Evolutionary conservation across 2,888 invertebrate genomes (phyloP).

Genomic region (Habrosyne pyritoides): DNA sequence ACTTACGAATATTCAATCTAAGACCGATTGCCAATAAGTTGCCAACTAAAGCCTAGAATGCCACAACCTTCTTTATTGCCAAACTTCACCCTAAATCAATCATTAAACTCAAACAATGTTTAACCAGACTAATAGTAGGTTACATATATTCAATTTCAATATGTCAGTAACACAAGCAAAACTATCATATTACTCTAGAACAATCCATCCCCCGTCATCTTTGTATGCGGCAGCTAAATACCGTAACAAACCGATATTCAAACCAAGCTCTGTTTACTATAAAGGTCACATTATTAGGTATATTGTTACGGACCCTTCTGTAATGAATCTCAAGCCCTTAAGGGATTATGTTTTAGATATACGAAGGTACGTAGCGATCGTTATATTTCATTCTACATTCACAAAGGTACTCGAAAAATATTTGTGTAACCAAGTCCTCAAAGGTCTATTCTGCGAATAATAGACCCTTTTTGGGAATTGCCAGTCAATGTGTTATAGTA

Average conservation of each 20-base stretch:
- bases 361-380: neutral
- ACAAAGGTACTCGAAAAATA: neutral
- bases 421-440: neutral
- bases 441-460: neutral
- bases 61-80: no score
- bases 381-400: neutral
- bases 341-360: conserved; percentile 17
- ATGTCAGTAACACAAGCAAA: conserved; percentile 3
- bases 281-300: conserved; percentile 20
- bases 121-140: neutral
- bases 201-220: conserved; percentile 3
- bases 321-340: conserved; percentile 12
- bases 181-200: neutral
- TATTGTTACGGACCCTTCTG: conserved; percentile 18
- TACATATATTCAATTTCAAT: neutral
- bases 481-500: neutral
- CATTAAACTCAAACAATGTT: neutral
- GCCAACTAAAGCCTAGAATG: no score
- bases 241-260: conserved; percentile 17
- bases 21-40: no score
- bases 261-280: conserved; percentile 16
- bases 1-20: no score
- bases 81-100: no score
- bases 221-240: conserved; percentile 1
- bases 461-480: neutral